These are phyloP conservation scores for Amblyteles armatorius DNA, from an alignment of 2,888 invertebrate species.

Conservation along the genomic window DNA sequence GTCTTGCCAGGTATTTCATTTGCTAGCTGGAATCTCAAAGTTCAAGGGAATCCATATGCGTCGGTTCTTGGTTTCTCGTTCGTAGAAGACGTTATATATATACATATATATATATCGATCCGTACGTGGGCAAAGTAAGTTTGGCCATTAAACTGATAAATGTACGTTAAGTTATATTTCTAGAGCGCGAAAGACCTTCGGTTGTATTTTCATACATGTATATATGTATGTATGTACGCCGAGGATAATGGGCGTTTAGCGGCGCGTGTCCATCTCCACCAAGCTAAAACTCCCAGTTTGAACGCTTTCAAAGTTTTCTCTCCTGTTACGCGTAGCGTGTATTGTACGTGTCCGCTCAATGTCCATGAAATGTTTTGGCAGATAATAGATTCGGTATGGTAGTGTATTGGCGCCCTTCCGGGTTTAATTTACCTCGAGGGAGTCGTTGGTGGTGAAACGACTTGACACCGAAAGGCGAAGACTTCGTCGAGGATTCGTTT, in stretches of 20 bases:
- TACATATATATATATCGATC: constrained; percentile 18
- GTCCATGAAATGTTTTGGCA: constrained; percentile 12
- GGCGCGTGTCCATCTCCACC: too few relatives aligned
- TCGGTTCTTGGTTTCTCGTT: neutral
- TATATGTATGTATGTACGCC: neutral
- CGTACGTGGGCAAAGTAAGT: constrained; percentile 29
- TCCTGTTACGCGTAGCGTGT: neutral
- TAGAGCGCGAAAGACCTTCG: constrained; percentile 18
- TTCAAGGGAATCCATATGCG: constrained; percentile 11
- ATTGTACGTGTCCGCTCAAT: neutral
- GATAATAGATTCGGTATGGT: constrained; percentile 49
- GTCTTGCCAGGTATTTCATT: constrained; percentile 49
- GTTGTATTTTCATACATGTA: neutral
- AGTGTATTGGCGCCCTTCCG: constrained; percentile 13
- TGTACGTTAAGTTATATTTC: constrained; percentile 42
- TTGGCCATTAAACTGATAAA: constrained; percentile 51
- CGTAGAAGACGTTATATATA: neutral
- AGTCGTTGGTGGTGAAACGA: constrained; percentile 41
- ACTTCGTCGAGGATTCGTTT: constrained; percentile 38
- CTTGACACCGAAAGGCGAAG: constrained; percentile 32
- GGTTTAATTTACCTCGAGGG: constrained; percentile 37
- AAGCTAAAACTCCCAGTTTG: too few relatives aligned
- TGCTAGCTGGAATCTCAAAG: constrained; percentile 43
- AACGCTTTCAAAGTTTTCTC: too few relatives aligned
- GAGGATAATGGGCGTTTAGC: neutral